phyloP scores from a whole-genome alignment of 2,113 vertebrate genomes.

The Erinaceus europaeus region DNA sequence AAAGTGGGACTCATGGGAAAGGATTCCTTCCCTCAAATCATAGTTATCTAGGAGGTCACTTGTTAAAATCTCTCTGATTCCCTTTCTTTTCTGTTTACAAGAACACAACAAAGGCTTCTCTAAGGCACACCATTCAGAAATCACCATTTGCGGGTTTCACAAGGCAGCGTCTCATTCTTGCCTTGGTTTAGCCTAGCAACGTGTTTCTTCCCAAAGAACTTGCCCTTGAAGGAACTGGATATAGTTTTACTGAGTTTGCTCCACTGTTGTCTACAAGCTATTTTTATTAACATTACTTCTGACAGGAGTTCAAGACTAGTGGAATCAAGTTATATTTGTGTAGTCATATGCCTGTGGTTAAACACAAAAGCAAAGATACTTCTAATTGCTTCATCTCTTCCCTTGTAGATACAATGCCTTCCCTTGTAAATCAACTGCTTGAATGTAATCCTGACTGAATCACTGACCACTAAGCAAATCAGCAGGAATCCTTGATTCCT shows the following conservation, averaged over 20 bases:
- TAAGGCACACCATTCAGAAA: background rate
- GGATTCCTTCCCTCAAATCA: background rate
- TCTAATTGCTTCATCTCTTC: background rate
- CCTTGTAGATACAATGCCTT: background rate
- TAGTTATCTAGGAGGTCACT: background rate
- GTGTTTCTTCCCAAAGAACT: background rate
- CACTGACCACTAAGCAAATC: constrained; percentile 24
- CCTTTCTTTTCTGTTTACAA: background rate
- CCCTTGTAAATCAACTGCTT: background rate
- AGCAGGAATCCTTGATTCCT: background rate
- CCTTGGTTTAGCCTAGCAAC: background rate
- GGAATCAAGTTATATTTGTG: background rate
- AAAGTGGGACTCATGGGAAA: background rate
- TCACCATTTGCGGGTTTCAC: background rate
- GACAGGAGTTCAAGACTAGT: constrained; percentile 1
- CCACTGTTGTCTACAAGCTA: background rate
- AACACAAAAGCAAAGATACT: background rate
- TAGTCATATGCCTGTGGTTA: background rate
- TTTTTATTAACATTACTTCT: too few relatives aligned
- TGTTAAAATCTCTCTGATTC: background rate
- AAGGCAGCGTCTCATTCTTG: background rate
- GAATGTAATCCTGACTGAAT: background rate
- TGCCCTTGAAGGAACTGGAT: background rate
- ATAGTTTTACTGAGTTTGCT: background rate
- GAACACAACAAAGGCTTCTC: background rate